Evolutionary conservation across 2,797 vertebrate genomes (phyloP).

Genomic region (Tauraco hartlaubi): DNA sequence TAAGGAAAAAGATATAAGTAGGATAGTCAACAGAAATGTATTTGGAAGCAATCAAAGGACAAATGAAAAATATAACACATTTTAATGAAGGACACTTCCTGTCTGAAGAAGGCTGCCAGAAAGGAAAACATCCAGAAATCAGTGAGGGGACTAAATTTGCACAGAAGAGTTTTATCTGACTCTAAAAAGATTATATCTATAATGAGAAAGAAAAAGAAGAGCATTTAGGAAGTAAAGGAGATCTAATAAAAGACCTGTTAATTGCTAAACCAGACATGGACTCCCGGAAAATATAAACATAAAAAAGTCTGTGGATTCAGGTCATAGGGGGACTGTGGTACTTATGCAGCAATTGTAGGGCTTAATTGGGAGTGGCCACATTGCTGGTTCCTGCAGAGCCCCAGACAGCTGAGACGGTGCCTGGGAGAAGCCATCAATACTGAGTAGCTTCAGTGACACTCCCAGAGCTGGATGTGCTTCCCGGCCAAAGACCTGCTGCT

Average conservation of each 20-base stretch:
- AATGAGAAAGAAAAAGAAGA: slow-evolving; percentile 31
- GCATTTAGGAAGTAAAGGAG: slow-evolving; percentile 36
- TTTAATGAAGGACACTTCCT: background rate
- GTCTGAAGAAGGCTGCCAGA: background rate
- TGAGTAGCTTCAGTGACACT: background rate
- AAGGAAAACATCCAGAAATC: background rate
- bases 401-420: background rate
- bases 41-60: background rate
- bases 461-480: background rate
- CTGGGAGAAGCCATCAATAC: background rate
- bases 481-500: background rate
- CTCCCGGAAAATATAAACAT: slow-evolving; percentile 26
- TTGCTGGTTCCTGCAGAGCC: background rate
- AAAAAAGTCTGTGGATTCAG: background rate
- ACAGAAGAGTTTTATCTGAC: background rate
- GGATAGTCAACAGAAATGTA: background rate
- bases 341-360: background rate
- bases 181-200: background rate
- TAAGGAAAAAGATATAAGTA: background rate
- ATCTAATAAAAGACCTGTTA: slow-evolving; percentile 52
- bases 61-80: background rate
- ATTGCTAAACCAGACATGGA: slow-evolving; percentile 28
- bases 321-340: background rate
- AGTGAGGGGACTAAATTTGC: background rate
- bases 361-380: slow-evolving; percentile 17